Conservation (phyloP, 2,113 vertebrate species). For the Aegypius monachus region DNA sequence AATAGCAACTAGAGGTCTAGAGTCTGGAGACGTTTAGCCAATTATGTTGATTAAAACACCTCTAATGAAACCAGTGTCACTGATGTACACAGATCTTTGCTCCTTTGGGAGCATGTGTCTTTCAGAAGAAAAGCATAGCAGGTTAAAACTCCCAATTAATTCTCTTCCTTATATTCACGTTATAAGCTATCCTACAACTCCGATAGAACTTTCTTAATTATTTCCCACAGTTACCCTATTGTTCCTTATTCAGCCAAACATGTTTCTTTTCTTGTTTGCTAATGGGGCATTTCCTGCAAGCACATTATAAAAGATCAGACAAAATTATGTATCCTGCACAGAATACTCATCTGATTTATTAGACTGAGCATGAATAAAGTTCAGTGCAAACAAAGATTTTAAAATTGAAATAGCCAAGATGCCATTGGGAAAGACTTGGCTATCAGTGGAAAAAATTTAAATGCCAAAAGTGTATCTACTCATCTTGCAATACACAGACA, state of each 20-base stretch:
- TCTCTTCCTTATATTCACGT: neutral
- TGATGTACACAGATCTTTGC: neutral
- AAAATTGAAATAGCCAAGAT: conserved; percentile 13
- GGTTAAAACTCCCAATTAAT: neutral
- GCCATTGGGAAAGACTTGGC: neutral
- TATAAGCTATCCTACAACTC: neutral
- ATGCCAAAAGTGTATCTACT: neutral
- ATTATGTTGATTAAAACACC: neutral
- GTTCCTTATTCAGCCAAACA: conserved; percentile 13
- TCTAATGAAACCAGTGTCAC: neutral
- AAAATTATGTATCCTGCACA: conserved; percentile 8
- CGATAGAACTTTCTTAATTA: neutral
- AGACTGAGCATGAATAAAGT: conserved; percentile 14
- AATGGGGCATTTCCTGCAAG: neutral
- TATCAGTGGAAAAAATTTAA: neutral
- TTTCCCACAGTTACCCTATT: conserved; percentile 26
- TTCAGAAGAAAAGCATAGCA: neutral
- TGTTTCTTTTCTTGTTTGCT: conserved; percentile 16
- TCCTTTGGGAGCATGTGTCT: neutral
- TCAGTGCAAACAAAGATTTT: conserved; percentile 37
- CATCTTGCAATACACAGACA: neutral
- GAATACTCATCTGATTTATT: neutral
- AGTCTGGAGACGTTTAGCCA: neutral
- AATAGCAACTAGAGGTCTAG: neutral
- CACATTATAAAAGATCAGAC: neutral